Evolutionary conservation across 2,797 vertebrate species (phyloP), one percentile per base, ranked within the genome.

Genomic region (Arctocebus calabarensis): DNA sequence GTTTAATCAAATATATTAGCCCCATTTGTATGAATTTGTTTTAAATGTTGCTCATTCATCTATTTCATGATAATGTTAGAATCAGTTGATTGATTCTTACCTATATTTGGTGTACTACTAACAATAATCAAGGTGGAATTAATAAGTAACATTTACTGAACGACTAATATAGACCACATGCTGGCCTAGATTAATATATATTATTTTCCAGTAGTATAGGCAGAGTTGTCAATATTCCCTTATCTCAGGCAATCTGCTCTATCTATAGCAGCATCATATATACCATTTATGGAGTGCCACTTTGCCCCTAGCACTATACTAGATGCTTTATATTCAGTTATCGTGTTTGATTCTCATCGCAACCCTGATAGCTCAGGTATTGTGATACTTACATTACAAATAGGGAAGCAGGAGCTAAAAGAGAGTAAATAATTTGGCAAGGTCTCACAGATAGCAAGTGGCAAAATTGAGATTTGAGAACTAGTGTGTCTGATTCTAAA

Each of bases 261-360:
- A 22, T 81, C 29, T 75, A 22, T 81, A 84, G 57, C 8, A 34
- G 89, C 34, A 29, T 88, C 61, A 73, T 68, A 48, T 52, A n/a
- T 73, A 75, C 25, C 75, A 94, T 55, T 87, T 70, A n/a, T 64
- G 62, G 64, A 91, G 34, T 85, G 20, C 37, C 23, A 81, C n/a
- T 84, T 70, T 91, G 32, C 83, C 75, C 20, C 29, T 75, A 84
- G 22, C 40, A 52, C 5, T 70, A 12, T 68, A 70, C 55, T 84
- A 48, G 13, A 75, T 84, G 43, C 52, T 87, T 86, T 90, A 66
- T 61, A 84, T 78, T 90, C 62, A 86, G 40, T 91, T 88, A 85
- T 71, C 32, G 82, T 90, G 23, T 84, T 81, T 86, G n/a, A 94
- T 88, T 95, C 48, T 88, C 77, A 71, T 82, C 52, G 90, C n/a